Conservation (phyloP, 2,888 invertebrate species). For the Drosophila glabriapex region DNA sequence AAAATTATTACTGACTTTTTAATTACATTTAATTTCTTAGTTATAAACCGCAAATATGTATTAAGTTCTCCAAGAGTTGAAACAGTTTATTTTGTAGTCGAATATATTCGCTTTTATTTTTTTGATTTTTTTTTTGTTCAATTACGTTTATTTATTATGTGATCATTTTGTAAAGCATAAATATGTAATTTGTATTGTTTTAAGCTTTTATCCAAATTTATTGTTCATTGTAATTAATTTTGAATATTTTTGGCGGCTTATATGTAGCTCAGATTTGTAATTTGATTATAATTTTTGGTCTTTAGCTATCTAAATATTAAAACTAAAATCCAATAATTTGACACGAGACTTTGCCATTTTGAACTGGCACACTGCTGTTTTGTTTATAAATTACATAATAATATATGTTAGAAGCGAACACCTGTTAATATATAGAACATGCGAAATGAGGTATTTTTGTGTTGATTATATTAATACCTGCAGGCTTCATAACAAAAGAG, state of each 20-base stretch:
- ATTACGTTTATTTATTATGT: conserved; percentile 22
- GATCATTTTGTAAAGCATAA: conserved; percentile 27
- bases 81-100: conserved; percentile 17
- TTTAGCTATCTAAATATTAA: conserved; percentile 9
- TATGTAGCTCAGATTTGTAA: conserved; percentile 72
- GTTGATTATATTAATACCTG: not conserved
- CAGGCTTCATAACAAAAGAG: not conserved
- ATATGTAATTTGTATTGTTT: conserved; percentile 43
- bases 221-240: conserved; percentile 69
- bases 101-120: not conserved
- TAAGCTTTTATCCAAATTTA: conserved; percentile 49
- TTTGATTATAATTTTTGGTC: conserved; percentile 42
- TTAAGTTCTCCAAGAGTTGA: not conserved
- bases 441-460: not conserved
- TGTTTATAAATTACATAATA: not conserved
- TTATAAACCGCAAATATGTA: not conserved
- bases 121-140: not conserved
- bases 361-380: not conserved
- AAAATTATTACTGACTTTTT: not conserved
- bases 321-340: conserved; percentile 50
- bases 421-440: not conserved
- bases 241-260: conserved; percentile 66
- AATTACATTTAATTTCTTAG: not conserved
- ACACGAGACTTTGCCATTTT: conserved; percentile 9
- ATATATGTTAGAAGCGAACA: not conserved